These are phyloP conservation scores for Pithys albifrons DNA, from an alignment of 2,113 vertebrate species.

Conservation along the genomic window DNA sequence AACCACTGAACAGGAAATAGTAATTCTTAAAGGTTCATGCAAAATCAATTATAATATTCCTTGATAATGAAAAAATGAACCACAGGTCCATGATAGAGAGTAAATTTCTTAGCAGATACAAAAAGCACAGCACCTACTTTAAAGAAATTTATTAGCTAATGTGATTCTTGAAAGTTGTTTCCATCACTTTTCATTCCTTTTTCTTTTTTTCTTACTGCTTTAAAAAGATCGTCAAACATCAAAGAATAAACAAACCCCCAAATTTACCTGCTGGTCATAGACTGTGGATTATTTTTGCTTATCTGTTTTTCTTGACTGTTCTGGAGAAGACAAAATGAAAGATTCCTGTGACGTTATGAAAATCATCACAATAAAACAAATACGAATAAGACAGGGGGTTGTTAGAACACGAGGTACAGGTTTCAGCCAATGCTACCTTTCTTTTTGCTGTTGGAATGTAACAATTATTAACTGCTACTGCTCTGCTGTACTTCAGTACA, in stretches of 20 bases:
- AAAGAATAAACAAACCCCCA: neutral
- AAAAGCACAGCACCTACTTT: neutral
- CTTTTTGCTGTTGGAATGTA: conserved; percentile 36
- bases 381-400: neutral
- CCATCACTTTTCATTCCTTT: neutral
- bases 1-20: conserved; percentile 25
- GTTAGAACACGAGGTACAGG: neutral
- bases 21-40: neutral
- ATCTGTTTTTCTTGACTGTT: conserved; percentile 23
- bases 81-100: neutral
- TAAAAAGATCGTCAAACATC: neutral
- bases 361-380: neutral
- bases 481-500: conserved; percentile 39
- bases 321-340: neutral
- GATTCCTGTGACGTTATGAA: neutral
- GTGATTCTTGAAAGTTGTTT: neutral
- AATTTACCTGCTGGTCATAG: neutral
- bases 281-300: neutral
- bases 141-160: neutral
- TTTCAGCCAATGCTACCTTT: conserved; percentile 32
- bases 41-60: conserved; percentile 12
- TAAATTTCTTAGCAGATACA: neutral
- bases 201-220: neutral
- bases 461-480: conserved; percentile 64
- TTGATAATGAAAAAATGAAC: conserved; percentile 23